Base-by-base conservation (phyloP, 2,113 vertebrate species). In the Heterochromis multidens region DNA sequence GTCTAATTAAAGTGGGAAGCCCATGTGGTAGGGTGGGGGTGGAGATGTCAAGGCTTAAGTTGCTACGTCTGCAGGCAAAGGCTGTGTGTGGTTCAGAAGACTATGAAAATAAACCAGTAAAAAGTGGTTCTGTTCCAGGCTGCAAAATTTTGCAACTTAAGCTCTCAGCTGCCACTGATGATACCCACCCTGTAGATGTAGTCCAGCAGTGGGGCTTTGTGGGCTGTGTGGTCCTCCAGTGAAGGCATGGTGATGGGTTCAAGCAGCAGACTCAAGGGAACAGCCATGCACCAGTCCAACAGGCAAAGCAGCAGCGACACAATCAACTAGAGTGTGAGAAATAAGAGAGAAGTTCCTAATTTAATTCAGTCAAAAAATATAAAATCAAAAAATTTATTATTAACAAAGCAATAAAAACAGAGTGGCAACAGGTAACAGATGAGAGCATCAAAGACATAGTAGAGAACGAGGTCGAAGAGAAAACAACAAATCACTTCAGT, bases 241-340 rank as follows among this genome's bases (percentile, higher is more conserved):
- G 94, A 94, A 1, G 93, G 96, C 21, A 96, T 96, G 90, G 96
- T 97, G 87, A 97, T 96, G 0, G 98, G 97, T 87, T 98, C 97
- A 91, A 99, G 95, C n/a, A 99, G 95, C 85, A 96, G 92, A 70
- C 93, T 97, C 91, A 99, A 77, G 0, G 99, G 98, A 72, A 99
- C 93, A 0, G 97, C 96, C 98, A 99, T 99, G 92, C 98, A 99
- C 99, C 99, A 99, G 89, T 99, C 98, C 97, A 99, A 92, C 85
- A 99, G 92, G 88, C 99, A 99, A 58, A 99, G 97, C 31, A 99
- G 96, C 90, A 99, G 92, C 0, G 99, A 99, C 81, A 99, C 98
- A 89, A 99, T 97, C 87, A 99, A 96, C 99, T 99, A 89, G 89
- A 79, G 74, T 7, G n/a, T 16, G 56, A 77, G 14, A 74, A 77